These are phyloP conservation scores for Urocynchramus pylzowi DNA, from an alignment of 2,113 vertebrate genomes.

Conservation along the genomic window DNA sequence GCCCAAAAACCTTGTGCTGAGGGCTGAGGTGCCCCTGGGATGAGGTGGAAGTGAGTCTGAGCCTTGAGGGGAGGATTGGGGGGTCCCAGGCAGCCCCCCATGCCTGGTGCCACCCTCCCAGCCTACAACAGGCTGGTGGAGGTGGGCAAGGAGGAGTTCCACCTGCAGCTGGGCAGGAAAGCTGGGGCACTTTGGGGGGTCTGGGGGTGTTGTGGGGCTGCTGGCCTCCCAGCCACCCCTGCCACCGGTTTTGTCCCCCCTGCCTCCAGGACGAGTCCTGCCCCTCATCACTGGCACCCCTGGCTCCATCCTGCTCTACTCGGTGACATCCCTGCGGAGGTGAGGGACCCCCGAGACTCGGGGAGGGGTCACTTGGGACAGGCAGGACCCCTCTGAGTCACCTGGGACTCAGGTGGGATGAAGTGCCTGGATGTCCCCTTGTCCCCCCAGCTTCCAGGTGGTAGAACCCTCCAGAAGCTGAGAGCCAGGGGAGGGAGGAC, in stretches of 20 bases:
- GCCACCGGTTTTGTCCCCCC: background rate
- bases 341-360: background rate
- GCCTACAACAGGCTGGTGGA: constrained; percentile 84
- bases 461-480: constrained; percentile 82
- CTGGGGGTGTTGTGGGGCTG: background rate
- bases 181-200: background rate
- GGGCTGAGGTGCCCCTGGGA: background rate
- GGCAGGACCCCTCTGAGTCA: no score
- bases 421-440: background rate
- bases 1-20: background rate
- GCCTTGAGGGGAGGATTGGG: background rate
- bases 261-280: constrained; percentile 82
- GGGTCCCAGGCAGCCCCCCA: background rate
- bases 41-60: background rate
- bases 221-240: background rate
- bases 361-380: no score
- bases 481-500: constrained; percentile 84
- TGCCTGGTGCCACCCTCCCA: background rate
- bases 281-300: constrained; percentile 83
- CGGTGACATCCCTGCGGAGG: constrained; percentile 85
- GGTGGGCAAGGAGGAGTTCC: constrained; percentile 83
- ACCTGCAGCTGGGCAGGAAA: constrained; percentile 83
- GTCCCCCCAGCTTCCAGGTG: constrained; percentile 82
- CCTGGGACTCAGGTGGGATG: no score
- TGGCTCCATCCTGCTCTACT: constrained; percentile 83